Evolutionary conservation across 2,888 invertebrate species (phyloP), one percentile per base, ranked within the genome.

Genomic region (Carcina quercana): DNA sequence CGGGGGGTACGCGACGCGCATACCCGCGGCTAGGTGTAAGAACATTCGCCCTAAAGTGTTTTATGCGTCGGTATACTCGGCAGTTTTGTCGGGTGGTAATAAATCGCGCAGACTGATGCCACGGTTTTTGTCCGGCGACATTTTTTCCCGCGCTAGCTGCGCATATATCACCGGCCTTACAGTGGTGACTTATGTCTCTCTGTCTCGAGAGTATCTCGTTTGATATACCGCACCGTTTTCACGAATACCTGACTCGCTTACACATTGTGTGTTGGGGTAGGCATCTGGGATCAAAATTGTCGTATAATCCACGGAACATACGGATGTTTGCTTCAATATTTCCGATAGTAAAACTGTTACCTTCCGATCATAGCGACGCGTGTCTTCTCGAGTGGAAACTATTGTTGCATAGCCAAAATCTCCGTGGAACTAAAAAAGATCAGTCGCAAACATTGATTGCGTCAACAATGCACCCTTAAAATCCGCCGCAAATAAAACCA

Each of bases 121-220:
- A 64, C 47, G 58, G 60, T 79, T 82, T 80, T 76, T 76, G 70
- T 67, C 59, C 60, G 50, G 63, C 71, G 80, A 80, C 80, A 82
- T 80, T 82, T 83, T 80, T 83, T 83, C 80, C 78, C 78, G 80
- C 80, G 76, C 78, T 75, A 74, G 74, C 62, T 50, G 52, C 57
- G 55, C 71, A 78, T 82, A 73, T 79, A 80, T 83, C 80, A 80
- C 73, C 44, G 37, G 46, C 41, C 43, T 25, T 30, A 37, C 36
- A 28, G 32, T 31, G 37, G 36, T 50, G 47, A 50, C 50, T 50
- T 50, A 50, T 50, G 45, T 42, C 35, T 30, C 42, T 39, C 43
- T 45, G 45, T 43, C 47, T 35, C 35, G 24, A 38, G 34, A 45
- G 46, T 48, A 54, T 43, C 51, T 53, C 51, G 54, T 57, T 53